Evolutionary conservation across 2,113 vertebrate species (phyloP), one percentile per base, ranked within the genome.

Genomic region (Notothenia rossii): DNA sequence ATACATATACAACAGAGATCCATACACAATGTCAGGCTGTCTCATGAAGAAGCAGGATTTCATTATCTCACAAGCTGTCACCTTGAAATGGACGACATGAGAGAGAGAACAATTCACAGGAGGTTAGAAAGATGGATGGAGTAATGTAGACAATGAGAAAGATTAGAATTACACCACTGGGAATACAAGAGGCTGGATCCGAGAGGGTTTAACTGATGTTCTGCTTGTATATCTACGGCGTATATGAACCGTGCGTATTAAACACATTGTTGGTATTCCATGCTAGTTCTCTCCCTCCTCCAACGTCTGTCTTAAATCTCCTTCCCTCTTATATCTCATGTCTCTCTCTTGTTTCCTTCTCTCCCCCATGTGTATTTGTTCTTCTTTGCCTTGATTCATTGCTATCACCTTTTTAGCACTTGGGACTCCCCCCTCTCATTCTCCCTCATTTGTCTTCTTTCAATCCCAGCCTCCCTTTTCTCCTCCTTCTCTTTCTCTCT

Each of bases 61-160:
- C 81, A 84, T 87, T 80, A 83, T 88, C 62, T 58, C 81, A 55
- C 83, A 86, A 84, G 68, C 84, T 88, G 87, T 86, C 83, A 70
- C 58, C 63, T 71, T 83, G 71, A 82, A 86, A 89, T 72, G 68
- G 83, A 88, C 1, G 58, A 58, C 0, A 20, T 50, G 22, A 8
- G 58, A 10, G 51, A 18, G 40, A 64, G 65, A 36, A 46, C 36
- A n/a, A 53, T 7, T n/a, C 1, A 48, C 2, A 10, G 5, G 40
- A 64, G 61, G 46, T 49, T 25, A 62, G 81, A 60, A 78, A 79
- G 75, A 85, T 76, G 62, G 53, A 67, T 56, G 22, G 11, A 73
- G 56, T 7, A 60, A 69, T 33, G 65, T 17, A 46, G 77, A 69
- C 2, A 22, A 40, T 13, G 33, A 59, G 43, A 65, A 25, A 33